phyloP scores from a whole-genome alignment of 2,113 vertebrate genomes.

The Puffinus mauretanicus region DNA sequence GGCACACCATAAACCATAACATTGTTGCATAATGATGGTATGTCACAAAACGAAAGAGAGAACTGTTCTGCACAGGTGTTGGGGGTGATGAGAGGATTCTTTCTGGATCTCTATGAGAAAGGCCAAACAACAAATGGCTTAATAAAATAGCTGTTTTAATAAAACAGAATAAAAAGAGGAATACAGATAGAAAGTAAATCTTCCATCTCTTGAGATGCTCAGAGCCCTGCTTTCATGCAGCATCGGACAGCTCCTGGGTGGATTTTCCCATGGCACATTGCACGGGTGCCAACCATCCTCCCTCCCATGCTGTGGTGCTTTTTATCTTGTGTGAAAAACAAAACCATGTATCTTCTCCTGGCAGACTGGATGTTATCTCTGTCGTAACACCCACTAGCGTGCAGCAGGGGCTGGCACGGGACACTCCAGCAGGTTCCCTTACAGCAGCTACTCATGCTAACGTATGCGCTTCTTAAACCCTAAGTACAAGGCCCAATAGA shows the following conservation, averaged over 20 bases:
- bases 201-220: neutral
- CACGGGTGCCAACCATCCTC: neutral
- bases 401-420: neutral
- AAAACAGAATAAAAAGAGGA: neutral
- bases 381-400: rapidly evolving
- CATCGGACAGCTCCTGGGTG: neutral
- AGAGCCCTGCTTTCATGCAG: neutral
- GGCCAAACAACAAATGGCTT: neutral
- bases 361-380: neutral
- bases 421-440: neutral
- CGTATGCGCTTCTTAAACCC: neutral
- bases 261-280: neutral
- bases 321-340: neutral
- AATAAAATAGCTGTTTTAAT: neutral
- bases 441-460: neutral
- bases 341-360: neutral
- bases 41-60: neutral
- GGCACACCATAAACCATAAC: neutral
- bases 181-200: neutral
- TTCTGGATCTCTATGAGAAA: neutral
- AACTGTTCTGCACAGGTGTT: neutral
- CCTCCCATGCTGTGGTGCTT: neutral
- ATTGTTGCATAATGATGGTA: neutral
- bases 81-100: neutral
- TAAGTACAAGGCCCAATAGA: neutral